Percentiles rank a stretch among this genome's conserved stretches.
Evolutionary conservation across 2,797 vertebrate genomes (phyloP).

Genomic region (Saxicola maurus): DNA sequence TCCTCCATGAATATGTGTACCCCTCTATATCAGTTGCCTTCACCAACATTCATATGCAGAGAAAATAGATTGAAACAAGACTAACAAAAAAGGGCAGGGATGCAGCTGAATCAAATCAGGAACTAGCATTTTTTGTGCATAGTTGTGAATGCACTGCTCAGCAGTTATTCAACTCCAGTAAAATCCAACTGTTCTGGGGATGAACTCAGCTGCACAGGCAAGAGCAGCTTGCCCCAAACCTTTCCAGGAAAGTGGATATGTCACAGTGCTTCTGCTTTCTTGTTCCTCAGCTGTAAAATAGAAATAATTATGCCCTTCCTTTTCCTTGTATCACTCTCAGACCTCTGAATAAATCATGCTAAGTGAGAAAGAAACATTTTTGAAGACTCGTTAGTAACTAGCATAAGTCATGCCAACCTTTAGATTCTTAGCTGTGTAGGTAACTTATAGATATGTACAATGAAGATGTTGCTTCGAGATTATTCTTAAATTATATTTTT

Average conservation of each 20-base stretch:
- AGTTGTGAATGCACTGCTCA: conserved; percentile 25
- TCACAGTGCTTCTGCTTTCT: background rate
- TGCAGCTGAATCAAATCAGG: conserved; percentile 58
- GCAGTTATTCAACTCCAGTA: conserved; percentile 26
- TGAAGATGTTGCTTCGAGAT: background rate
- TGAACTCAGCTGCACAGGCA: background rate
- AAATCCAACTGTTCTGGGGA: background rate
- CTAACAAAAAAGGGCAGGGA: conserved; percentile 22
- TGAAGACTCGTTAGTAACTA: background rate
- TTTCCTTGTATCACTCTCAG: background rate
- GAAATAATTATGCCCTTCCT: background rate
- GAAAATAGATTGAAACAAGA: conserved; percentile 44
- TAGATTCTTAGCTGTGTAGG: background rate
- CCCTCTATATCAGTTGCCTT: conserved; percentile 43
- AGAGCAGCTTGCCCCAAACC: background rate
- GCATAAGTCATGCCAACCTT: background rate
- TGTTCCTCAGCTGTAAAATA: background rate
- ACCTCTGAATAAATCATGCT: background rate
- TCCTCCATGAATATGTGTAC: conserved; percentile 49
- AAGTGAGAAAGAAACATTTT: background rate
- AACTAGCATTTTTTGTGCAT: background rate
- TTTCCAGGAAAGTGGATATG: background rate
- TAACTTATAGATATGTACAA: background rate
- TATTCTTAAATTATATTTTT: conserved; percentile 19
- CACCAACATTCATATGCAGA: conserved; percentile 54